Evolutionary conservation across 2,888 invertebrate species (phyloP).

Genomic region (Tillus elongatus): DNA sequence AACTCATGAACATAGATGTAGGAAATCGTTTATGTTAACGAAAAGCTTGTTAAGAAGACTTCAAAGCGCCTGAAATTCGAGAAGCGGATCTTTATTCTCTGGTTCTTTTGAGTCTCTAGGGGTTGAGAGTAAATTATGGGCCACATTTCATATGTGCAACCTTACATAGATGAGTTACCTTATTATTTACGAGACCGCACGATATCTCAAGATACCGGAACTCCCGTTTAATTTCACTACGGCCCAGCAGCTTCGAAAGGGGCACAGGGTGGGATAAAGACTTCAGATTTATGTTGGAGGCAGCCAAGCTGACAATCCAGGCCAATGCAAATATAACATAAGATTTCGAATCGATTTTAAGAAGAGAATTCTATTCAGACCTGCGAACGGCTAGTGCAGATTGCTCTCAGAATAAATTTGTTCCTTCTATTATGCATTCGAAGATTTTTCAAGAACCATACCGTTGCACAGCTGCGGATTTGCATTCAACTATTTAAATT

Average conservation of each 20-base stretch:
- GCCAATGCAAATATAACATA: constrained; percentile 29
- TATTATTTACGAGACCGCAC: constrained; percentile 27
- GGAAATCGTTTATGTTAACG: no score
- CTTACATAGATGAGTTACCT: constrained; percentile 28
- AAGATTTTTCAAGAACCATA: no score
- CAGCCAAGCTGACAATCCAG: constrained; percentile 28
- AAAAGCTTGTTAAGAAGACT: no score
- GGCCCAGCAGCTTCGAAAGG: constrained; percentile 30
- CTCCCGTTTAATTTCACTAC: constrained; percentile 31
- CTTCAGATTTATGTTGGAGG: constrained; percentile 27
- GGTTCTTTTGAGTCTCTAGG: no score
- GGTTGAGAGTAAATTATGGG: constrained; percentile 20
- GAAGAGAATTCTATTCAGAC: constrained; percentile 10
- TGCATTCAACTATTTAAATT: no score
- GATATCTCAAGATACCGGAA: constrained; percentile 31
- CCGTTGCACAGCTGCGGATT: no score
- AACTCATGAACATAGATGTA: no score
- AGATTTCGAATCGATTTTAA: constrained; percentile 26
- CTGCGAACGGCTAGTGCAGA: no score
- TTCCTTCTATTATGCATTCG: no score
- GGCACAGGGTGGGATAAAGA: constrained; percentile 27
- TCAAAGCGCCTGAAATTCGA: no score
- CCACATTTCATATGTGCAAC: constrained; percentile 27
- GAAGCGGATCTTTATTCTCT: no score
- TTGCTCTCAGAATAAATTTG: no score